Conservation (phyloP, 2,888 invertebrate genomes). For the Lordiphosa fenestrarum region DNA sequence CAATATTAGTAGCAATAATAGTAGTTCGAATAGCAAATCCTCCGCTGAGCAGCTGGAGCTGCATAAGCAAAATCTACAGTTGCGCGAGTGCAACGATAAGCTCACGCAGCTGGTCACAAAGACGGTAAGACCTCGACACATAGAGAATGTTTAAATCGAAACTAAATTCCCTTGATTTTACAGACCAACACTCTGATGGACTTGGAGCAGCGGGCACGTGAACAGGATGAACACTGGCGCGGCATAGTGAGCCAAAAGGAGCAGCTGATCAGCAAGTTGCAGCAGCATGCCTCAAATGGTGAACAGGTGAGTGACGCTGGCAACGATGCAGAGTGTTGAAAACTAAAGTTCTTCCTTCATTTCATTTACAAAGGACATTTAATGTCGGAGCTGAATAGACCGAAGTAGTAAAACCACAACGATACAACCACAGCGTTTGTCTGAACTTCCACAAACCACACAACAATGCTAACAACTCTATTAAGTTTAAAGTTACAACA, state of each 20-base stretch:
- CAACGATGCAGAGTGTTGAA: not conserved
- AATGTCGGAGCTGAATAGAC: constrained; percentile 64
- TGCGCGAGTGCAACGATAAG: constrained; percentile 85
- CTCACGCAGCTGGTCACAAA: constrained; percentile 89
- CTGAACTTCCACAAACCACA: constrained; percentile 62
- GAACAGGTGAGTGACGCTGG: constrained; percentile 64
- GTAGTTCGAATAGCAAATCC: constrained; percentile 71
- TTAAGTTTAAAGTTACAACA: constrained; percentile 60
- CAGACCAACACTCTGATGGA: constrained; percentile 79
- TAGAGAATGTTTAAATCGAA: not conserved
- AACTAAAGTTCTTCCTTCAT: not conserved
- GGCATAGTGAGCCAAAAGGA: constrained; percentile 78
- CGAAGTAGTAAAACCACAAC: constrained; percentile 53
- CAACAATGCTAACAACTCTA: constrained; percentile 70
- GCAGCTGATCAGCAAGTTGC: constrained; percentile 77
- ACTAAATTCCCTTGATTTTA: not conserved
- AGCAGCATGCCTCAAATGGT: constrained; percentile 77
- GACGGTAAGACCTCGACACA: constrained; percentile 83
- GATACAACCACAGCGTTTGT: constrained; percentile 55
- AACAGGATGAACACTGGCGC: constrained; percentile 80
- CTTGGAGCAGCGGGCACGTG: constrained; percentile 78
- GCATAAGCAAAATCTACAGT: constrained; percentile 84
- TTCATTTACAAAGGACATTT: constrained; percentile 73
- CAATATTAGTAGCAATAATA: constrained; percentile 75
- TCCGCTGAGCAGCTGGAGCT: constrained; percentile 75